Evolutionary conservation across 2,113 vertebrate species (phyloP).

Genomic region (Neomonachus schauinslandi): DNA sequence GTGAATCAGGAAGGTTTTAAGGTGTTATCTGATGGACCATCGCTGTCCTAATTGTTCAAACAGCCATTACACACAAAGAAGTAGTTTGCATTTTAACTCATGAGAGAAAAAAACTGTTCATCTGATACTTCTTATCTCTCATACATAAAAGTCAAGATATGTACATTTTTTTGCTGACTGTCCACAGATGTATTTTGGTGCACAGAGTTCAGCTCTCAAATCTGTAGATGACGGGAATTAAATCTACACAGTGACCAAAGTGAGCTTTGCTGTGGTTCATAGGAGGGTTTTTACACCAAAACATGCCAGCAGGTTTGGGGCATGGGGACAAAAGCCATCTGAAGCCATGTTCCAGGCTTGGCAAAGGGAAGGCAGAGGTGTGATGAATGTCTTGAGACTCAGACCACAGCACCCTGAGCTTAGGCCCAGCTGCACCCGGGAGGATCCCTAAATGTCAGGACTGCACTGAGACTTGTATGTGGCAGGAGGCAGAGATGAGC

Average conservation of each 20-base stretch:
- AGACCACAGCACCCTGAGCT: background rate
- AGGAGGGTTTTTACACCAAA: background rate
- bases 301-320: background rate
- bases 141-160: constrained; percentile 6
- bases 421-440: background rate
- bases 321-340: background rate
- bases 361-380: background rate
- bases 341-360: background rate
- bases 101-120: constrained; percentile 14
- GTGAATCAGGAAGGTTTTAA: background rate
- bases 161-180: constrained; percentile 7
- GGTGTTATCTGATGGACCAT: background rate
- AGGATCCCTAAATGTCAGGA: background rate
- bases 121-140: constrained; percentile 59
- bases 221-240: background rate
- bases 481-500: background rate
- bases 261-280: background rate
- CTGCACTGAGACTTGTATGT: background rate
- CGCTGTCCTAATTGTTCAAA: constrained; percentile 31
- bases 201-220: background rate
- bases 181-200: background rate
- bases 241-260: background rate
- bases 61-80: background rate
- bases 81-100: constrained; percentile 37
- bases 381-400: background rate